Base-by-base conservation (phyloP, 2,113 vertebrate genomes). In the Parotia lawesii region DNA sequence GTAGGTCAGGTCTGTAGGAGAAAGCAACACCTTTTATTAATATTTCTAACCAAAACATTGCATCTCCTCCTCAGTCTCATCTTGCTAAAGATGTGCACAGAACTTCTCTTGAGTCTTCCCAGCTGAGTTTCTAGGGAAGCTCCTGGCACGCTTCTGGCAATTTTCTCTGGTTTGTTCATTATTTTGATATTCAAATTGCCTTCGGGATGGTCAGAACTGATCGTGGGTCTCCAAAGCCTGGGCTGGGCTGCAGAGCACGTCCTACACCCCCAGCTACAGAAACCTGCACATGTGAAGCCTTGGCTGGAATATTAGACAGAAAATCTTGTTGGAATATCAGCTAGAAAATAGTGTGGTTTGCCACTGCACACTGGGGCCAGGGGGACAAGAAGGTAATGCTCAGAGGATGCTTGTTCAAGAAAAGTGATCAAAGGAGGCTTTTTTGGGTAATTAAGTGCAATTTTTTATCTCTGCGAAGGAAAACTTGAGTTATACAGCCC, bases 221-320 rank as follows among this genome's bases (percentile, higher is more conserved):
- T 28, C 1, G 1, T 3, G 5, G 47, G 57, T 66, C 18, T 69
- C 51, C 56, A 50, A 90, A 71, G 28, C 19, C 47, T 11, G 50
- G 58, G 53, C 58, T 83, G 79, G 79, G 42, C 31, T 70, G 80
- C 24, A 53, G 40, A 56, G 18, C 11, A 10, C 2, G 9, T 29
- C 79, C 58, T 14, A 13, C 29, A 17, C 4, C 4, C 40, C 23
- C 11, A 24, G 72, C 73, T n/a, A n/a, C 47, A 70, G 51, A 61
- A 44, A 50, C 0, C 0, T 21, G 45, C 35, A 56, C 61, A 29
- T 0, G 0, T 17, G 54, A 29, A 62, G 54, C 71, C 35, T 50
- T 53, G 44, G 48, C 27, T 74, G 69, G 40, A 62, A 50, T n/a
- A n/a, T 54, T 3, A 12, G 19, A 38, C 42, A 42, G 9, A 56